Percentiles rank a stretch among this genome's conserved stretches.
Conservation (phyloP, 2,113 vertebrate genomes). For the Rhabdornis inornatus region DNA sequence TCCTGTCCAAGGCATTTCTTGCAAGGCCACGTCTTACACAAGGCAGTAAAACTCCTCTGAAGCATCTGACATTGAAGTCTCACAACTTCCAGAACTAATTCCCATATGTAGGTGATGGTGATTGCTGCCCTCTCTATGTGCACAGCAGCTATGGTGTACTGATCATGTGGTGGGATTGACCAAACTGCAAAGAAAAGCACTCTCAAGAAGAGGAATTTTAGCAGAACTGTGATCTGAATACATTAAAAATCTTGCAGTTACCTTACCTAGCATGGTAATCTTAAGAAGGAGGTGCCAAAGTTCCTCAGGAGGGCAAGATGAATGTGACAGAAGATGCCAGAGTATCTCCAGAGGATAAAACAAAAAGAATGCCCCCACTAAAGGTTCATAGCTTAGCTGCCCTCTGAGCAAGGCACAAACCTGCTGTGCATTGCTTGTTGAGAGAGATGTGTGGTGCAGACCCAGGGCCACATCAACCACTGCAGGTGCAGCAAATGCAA, state of each 20-base stretch:
- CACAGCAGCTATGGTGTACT: background rate
- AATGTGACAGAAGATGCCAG: background rate
- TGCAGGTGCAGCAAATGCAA: background rate
- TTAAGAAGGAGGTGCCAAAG: background rate
- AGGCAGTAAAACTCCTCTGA: background rate
- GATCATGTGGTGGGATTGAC: background rate
- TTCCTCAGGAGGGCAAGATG: background rate
- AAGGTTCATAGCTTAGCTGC: background rate
- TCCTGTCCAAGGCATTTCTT: background rate
- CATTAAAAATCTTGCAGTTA: background rate
- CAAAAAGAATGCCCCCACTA: background rate
- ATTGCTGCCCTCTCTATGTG: background rate
- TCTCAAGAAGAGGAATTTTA: background rate
- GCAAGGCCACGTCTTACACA: background rate
- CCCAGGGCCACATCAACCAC: background rate
- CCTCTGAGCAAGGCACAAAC: background rate
- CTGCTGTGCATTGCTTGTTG: background rate
- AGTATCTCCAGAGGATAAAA: background rate
- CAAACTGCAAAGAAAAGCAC: background rate
- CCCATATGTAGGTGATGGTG: accelerated
- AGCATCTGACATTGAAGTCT: background rate
- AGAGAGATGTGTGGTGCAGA: background rate
- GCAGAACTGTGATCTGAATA: background rate
- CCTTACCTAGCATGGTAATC: background rate
- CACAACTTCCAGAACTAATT: background rate